Evolutionary conservation across 2,888 invertebrate species (phyloP).

Genomic region (Meliscaeva auricollis): DNA sequence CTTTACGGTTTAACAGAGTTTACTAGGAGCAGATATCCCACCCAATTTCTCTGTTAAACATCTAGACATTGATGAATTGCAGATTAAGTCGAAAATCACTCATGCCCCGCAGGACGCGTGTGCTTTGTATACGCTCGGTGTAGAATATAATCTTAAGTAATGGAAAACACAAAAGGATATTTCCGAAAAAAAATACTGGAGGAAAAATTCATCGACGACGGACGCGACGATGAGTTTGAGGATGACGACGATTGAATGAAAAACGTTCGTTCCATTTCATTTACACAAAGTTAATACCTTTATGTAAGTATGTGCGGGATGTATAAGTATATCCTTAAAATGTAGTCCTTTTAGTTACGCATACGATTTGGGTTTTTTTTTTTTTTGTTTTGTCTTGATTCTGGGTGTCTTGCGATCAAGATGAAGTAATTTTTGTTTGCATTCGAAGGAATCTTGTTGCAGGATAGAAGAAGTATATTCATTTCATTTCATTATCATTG

Average conservation of each 20-base stretch:
- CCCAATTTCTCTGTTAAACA: conserved; percentile 70
- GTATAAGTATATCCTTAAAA: conserved; percentile 53
- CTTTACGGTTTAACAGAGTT: conserved; percentile 19
- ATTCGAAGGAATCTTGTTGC: conserved; percentile 46
- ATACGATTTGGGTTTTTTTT: conserved; percentile 59
- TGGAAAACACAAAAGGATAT: conserved; percentile 72
- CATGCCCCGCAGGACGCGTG: conserved; percentile 77
- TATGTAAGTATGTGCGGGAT: conserved; percentile 34
- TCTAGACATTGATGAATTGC: conserved; percentile 84
- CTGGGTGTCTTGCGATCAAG: no score
- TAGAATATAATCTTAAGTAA: conserved; percentile 58
- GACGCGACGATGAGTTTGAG: neutral
- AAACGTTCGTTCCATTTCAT: conserved; percentile 75
- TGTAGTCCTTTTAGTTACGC: conserved; percentile 74
- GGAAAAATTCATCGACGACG: neutral
- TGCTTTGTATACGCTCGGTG: conserved; percentile 33
- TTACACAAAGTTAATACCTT: conserved; percentile 74
- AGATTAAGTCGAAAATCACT: conserved; percentile 83
- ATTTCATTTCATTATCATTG: conserved; percentile 18
- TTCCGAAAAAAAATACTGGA: no score
- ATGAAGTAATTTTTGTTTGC: conserved; percentile 45
- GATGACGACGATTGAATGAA: conserved; percentile 32
- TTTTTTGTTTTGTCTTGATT: neutral
- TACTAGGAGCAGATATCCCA: conserved; percentile 40
- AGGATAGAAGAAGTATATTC: conserved; percentile 16